A percentile compares a stretch with the other conserved stretches of the same genome.
These are phyloP conservation scores for Hyperoplus immaculatus DNA, from an alignment of 2,797 vertebrate genomes.

Conservation along the genomic window DNA sequence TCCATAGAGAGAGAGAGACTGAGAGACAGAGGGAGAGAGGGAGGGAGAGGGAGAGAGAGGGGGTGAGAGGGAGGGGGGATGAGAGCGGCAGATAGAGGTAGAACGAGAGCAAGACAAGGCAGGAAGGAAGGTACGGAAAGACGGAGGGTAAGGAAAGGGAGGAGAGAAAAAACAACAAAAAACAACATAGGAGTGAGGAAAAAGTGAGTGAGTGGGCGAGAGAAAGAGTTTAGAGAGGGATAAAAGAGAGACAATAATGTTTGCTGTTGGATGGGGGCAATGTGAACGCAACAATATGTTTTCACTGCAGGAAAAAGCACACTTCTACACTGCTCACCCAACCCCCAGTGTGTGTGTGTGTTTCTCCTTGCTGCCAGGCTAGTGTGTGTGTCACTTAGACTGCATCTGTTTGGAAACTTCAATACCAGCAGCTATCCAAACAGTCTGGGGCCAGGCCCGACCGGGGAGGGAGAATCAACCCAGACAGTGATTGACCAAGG, in stretches of 20 bases:
- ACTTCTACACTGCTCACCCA: constrained; percentile 2
- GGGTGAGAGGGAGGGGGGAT: not conserved
- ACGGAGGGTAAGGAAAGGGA: constrained; percentile 2
- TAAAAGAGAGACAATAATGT: constrained; percentile 10
- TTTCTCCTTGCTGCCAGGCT: constrained; percentile 22
- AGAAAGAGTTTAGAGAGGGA: constrained; percentile 8
- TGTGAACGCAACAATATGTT: constrained; percentile 43
- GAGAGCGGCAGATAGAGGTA: not conserved
- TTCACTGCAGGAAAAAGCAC: constrained; percentile 38
- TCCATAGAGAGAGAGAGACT: constrained; percentile 68
- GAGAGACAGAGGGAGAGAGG: too few species aligned
- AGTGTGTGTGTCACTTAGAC: constrained; percentile 17
- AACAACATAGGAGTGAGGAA: not conserved
- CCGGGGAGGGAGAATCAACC: not conserved
- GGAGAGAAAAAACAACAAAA: constrained; percentile 9
- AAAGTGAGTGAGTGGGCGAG: not conserved
- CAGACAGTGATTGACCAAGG: constrained; percentile 7
- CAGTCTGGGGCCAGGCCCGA: not conserved
- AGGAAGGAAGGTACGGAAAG: constrained; percentile 32
- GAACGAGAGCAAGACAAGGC: constrained; percentile 19
- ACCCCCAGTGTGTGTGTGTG: constrained; percentile 4
- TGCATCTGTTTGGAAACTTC: constrained; percentile 5
- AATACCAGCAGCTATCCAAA: not conserved
- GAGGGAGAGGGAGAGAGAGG: not conserved
- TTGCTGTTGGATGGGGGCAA: constrained; percentile 19